These are phyloP conservation scores for Motacilla alba DNA, from an alignment of 2,113 vertebrate genomes.

Conservation along the genomic window DNA sequence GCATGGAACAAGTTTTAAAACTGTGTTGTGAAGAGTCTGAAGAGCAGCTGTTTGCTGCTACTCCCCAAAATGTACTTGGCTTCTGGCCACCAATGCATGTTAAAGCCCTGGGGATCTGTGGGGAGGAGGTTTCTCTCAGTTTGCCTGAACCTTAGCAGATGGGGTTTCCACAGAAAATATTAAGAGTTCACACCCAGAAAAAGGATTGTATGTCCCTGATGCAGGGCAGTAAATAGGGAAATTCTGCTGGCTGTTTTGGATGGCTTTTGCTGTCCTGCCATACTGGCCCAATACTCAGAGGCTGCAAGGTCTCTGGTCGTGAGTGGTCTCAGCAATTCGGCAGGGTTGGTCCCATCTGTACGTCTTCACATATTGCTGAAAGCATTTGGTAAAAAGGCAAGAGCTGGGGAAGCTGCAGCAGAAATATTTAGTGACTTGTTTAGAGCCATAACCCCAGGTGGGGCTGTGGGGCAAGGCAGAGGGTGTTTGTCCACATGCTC, in stretches of 20 bases:
- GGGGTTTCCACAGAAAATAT: not conserved
- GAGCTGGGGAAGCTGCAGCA: not conserved
- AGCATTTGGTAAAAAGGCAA: not conserved
- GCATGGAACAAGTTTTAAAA: not conserved
- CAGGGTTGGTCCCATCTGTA: not conserved
- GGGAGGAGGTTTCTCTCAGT: not conserved
- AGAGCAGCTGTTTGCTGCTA: slow-evolving; percentile 13
- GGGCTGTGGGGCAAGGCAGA: not conserved
- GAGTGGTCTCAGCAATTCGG: not conserved
- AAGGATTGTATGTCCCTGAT: not conserved
- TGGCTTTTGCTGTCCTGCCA: not conserved
- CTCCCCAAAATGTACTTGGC: slow-evolving; percentile 7
- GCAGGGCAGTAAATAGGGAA: not conserved
- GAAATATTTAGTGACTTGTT: not conserved
- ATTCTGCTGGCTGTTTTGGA: not conserved
- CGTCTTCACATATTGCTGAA: not conserved
- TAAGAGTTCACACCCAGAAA: not conserved
- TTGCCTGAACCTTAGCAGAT: not conserved
- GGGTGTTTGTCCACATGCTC: rapidly evolving
- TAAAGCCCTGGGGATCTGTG: not conserved
- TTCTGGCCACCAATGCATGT: not conserved
- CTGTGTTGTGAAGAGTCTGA: not conserved
- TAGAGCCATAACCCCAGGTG: not conserved
- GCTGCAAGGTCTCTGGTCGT: rapidly evolving
- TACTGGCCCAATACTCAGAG: not conserved